These are phyloP conservation scores for Anoplolepis gracilipes DNA, from an alignment of 1,140 invertebrate genomes.

Conservation along the genomic window DNA sequence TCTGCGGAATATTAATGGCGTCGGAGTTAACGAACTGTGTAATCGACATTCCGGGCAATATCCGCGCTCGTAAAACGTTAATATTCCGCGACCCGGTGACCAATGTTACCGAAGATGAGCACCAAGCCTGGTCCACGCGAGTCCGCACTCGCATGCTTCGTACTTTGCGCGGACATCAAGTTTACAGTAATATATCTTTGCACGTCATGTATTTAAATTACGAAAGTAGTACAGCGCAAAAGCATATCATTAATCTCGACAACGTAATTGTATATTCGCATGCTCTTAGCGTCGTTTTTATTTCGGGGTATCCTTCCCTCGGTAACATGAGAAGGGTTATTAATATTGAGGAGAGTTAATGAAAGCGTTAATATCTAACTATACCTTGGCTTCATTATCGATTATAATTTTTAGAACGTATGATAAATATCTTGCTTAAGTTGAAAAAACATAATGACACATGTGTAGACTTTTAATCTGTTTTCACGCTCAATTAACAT, in stretches of 20 bases:
- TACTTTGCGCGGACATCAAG: neutral
- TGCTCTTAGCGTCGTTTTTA: constrained; percentile 4
- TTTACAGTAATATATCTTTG: neutral
- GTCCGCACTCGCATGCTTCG: neutral
- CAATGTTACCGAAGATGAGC: constrained; percentile 42
- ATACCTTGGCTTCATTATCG: neutral
- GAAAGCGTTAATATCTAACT: neutral
- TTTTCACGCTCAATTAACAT: neutral
- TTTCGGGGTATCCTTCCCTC: neutral
- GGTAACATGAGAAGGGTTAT: neutral
- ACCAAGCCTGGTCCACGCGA: neutral
- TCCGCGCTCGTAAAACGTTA: constrained; percentile 60
- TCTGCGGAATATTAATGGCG: constrained; percentile 64
- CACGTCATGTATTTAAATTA: constrained; percentile 1
- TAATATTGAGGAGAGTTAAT: neutral
- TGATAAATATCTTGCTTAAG: neutral
- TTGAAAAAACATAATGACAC: neutral
- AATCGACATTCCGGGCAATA: constrained; percentile 64
- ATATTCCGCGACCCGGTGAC: constrained; percentile 51
- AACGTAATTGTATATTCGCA: constrained; percentile 25
- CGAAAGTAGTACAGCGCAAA: constrained; percentile 9
- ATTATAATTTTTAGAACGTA: neutral
- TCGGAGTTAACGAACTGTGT: constrained; percentile 63
- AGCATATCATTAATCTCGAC: constrained; percentile 22
- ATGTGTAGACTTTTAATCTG: neutral